Base-by-base conservation (phyloP, 1,140 invertebrate genomes). In the Micrasema longulum region DNA sequence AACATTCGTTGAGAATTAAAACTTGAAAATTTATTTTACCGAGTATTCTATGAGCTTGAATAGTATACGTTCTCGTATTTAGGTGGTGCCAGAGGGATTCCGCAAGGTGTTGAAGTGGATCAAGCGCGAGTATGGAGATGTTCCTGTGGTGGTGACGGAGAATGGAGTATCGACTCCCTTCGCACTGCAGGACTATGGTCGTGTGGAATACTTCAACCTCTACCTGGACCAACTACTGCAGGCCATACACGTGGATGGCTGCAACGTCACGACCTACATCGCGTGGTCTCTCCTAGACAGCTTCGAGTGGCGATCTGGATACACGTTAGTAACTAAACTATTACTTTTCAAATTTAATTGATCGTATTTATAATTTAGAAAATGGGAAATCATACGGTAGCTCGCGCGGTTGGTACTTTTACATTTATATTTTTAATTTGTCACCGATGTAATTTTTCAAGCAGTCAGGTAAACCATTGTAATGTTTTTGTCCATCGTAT, bases 221-320 rank as follows among this genome's bases (percentile, higher is more conserved):
- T 93, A 94, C 77, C 83, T 95, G 22, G 76, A 83, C 38, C 81
- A 83, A 69, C 48, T 84, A n/a, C 73, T 84, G 4, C 66, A 81
- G 26, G 82, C 83, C 0, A 79, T 83, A 20, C 73, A 88, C 36
- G 79, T 87, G 60, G 91, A 93, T 77, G 86, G 87, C 0, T 89
- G 87, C 47, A 90, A 93, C 75, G 82, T 96, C 2, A 84, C 84
- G 43, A 90, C 89, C 0, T 94, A 93, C 75, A 89, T 89, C 53
- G 86, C 87, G 3, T 93, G 91, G 92, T 91, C 89, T 10, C 78
- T 93, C 16, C 87, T 93, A 86, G 92, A 93, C 75, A 92, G 91
- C 75, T 92, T 91, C 74, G 91, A 93, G 81, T 93, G 91, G 91
- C 84, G 43, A 10, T n/a, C 41, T 1, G 67, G 67, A 35, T 69